Evolutionary conservation across 2,888 invertebrate genomes (phyloP), one percentile per base, ranked within the genome.

Genomic region (Catocala fraxini): DNA sequence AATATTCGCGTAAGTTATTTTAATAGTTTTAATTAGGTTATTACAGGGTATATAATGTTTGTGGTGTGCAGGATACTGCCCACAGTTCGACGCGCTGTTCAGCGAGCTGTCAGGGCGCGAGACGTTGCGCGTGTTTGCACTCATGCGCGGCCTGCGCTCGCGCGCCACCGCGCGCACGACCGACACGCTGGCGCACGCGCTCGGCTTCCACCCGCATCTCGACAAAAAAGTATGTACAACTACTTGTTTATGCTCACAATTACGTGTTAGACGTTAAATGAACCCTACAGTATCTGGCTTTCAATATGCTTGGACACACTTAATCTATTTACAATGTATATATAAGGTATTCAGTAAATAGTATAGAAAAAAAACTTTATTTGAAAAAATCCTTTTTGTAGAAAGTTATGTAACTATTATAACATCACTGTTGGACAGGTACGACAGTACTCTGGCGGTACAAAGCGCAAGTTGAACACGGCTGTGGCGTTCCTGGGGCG

Each of bases 21-120:
- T 25, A 25, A 25, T 25, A 25, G 25, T 25, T 25, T 25, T 25
- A 25, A 25, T 3, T 3, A 25, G 25, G 25, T 1, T 1, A 25
- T 4, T 25, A 25, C 35, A 39, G 35, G 6, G 1, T 39, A 7
- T 39, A 39, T 39, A 5, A 39, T 9, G 6, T 39, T 0, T 39
- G 35, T 9, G 25, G 6, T 39, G 5, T 55, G 10, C 91, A 87
- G 96, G 96, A 0, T 97, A 97, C 83, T 97, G 97, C 80, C 97
- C 97, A 5, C 97, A 97, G 84, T 97, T 97, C 82, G 97, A 97
- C 85, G 97, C 96, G 0, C 83, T 97, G 33, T 94, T 97, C 65
- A 95, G 95, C 12, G 96, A 96, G 85, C 90, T 97, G 80, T 96
- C 97, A 0, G 97, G 97, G 0, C 95, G 96, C 49, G 96, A 97